phyloP scores from a whole-genome alignment of 2,113 vertebrate genomes.

The Mola mola region DNA sequence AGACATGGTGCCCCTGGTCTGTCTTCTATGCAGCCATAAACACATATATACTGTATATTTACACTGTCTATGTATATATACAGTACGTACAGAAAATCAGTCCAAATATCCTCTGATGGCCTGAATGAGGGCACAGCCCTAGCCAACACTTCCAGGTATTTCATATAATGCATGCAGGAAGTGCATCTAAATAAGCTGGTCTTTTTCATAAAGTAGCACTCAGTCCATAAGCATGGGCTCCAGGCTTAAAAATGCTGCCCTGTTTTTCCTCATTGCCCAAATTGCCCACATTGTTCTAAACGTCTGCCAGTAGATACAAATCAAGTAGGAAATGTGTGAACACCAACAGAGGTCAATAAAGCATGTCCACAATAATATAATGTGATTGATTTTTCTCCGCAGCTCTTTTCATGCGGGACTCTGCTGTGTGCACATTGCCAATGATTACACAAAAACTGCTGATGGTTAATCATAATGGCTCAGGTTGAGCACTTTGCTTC shows the following conservation, averaged over 20 bases:
- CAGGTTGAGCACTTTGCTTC: slow-evolving; percentile 76
- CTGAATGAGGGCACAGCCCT: slow-evolving; percentile 43
- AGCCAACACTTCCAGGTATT: slow-evolving; percentile 49
- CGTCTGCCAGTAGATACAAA: slow-evolving; percentile 78
- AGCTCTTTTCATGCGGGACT: slow-evolving; percentile 66
- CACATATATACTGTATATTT: too few relatives aligned
- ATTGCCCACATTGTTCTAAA: slow-evolving; percentile 81
- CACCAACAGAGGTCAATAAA: slow-evolving; percentile 81
- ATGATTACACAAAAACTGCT: slow-evolving; percentile 81
- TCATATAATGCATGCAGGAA: slow-evolving; percentile 69
- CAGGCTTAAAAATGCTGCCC: slow-evolving; percentile 69
- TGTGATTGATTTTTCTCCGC: slow-evolving; percentile 80
- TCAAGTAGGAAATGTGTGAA: slow-evolving; percentile 80
- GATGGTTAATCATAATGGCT: slow-evolving; percentile 81
- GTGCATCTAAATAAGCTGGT: slow-evolving; percentile 69
- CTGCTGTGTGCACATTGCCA: slow-evolving; percentile 63
- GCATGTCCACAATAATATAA: slow-evolving; percentile 80
- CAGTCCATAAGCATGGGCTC: slow-evolving; percentile 70
- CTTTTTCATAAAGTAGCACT: slow-evolving; percentile 73
- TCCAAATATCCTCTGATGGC: slow-evolving; percentile 45
- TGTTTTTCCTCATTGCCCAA: slow-evolving; percentile 77
- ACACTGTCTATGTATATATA: too few relatives aligned
- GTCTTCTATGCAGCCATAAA: slow-evolving; percentile 26
- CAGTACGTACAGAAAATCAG: slow-evolving; percentile 24
- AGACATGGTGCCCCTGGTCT: slow-evolving; percentile 21